phyloP scores from a whole-genome alignment of 2,113 vertebrate genomes.

The Ovis aries region ARS-UI_Ramb_v3.0 NC_056056.1:175517501-175518000 shows the following conservation, averaged over 20 bases:
- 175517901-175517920: fast-evolving
- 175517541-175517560: neutral
- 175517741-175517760: neutral
- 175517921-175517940: too few relatives aligned
- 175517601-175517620: neutral
- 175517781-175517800: neutral
- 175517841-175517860: neutral
- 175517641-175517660: neutral
- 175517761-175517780: neutral
- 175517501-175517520: neutral
- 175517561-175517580: neutral
- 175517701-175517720: neutral
- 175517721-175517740: neutral
- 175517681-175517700: neutral
- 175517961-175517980: neutral
- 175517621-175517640: neutral
- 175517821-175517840: neutral
- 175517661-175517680: neutral
- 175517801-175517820: neutral
- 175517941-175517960: neutral
- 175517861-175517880: fast-evolving
- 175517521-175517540: neutral
- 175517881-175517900: neutral
- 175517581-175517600: neutral
- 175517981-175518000: neutral